Conservation (phyloP, 2,113 vertebrate genomes). For the Alethe castanea region DNA sequence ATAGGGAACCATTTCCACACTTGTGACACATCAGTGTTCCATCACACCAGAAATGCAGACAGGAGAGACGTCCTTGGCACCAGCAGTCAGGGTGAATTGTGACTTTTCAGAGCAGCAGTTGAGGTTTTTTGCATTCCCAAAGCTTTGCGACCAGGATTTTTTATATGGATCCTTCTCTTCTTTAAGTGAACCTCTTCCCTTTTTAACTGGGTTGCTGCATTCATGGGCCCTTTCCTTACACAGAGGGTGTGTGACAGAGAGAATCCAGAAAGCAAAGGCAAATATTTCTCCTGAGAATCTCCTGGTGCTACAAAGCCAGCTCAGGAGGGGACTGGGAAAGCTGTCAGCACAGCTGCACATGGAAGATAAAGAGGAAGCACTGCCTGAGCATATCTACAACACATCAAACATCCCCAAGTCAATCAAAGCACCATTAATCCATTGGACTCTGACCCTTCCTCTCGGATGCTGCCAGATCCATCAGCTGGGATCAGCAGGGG, state of each 20-base stretch:
- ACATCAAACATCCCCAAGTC: conserved; percentile 45
- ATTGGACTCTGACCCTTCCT: conserved; percentile 34
- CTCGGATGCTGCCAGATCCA: not conserved
- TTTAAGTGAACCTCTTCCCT: not conserved
- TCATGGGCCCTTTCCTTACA: not conserved
- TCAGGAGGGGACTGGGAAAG: not conserved
- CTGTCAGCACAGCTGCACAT: not conserved
- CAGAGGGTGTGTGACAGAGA: not conserved
- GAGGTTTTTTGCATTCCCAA: not conserved
- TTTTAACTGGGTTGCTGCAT: not conserved
- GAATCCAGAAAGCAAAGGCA: not conserved
- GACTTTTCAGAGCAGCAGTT: not conserved
- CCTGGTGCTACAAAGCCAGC: not conserved
- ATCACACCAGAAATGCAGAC: not conserved
- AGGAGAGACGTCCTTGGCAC: not conserved
- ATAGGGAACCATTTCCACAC: not conserved
- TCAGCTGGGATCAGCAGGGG: not conserved
- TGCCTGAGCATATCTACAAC: conserved; percentile 7
- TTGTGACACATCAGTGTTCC: not conserved
- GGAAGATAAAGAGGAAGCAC: conserved; percentile 51
- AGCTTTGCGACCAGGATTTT: not conserved
- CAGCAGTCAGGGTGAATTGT: not conserved
- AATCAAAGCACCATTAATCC: conserved; percentile 46
- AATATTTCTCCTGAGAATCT: not conserved
- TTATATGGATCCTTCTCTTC: not conserved